These are phyloP conservation scores for Berghia stephanieae DNA, from an alignment of 1,140 invertebrate genomes.

Conservation along the genomic window DNA sequence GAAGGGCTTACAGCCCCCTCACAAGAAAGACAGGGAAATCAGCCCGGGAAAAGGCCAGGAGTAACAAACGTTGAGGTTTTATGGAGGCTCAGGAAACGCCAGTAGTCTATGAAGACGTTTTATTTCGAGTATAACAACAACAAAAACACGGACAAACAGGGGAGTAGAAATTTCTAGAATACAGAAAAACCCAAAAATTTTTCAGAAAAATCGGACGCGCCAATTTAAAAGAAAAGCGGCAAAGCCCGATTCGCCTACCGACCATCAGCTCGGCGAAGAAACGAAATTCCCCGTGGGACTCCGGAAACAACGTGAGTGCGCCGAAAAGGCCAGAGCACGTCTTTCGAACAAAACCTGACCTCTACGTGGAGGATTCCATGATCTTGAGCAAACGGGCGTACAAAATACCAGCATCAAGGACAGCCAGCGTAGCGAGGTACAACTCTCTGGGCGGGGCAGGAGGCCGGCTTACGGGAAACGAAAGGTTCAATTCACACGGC, in stretches of 20 bases:
- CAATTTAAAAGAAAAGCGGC: neutral
- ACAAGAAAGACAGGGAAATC: too few relatives aligned
- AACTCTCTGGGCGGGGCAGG: neutral
- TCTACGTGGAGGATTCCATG: neutral
- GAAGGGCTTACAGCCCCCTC: too few relatives aligned
- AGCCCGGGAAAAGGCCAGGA: too few relatives aligned
- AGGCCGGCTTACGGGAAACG: neutral
- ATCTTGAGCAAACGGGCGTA: neutral
- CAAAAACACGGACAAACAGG: neutral
- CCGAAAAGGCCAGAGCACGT: neutral
- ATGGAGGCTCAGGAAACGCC: too few relatives aligned
- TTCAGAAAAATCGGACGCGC: neutral
- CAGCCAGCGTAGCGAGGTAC: neutral
- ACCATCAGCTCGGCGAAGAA: slow-evolving; percentile 13
- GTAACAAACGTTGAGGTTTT: neutral
- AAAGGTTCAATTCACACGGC: slow-evolving; percentile 1
- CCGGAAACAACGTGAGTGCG: neutral
- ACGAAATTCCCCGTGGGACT: neutral
- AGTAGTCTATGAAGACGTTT: neutral
- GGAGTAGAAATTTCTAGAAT: neutral
- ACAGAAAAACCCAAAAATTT: neutral
- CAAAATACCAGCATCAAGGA: neutral
- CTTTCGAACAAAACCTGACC: neutral
- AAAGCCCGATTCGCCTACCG: neutral
- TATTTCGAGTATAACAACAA: neutral